Evolutionary conservation across 2,797 vertebrate genomes (phyloP).

Genomic region (Thripadectes ignobilis): DNA sequence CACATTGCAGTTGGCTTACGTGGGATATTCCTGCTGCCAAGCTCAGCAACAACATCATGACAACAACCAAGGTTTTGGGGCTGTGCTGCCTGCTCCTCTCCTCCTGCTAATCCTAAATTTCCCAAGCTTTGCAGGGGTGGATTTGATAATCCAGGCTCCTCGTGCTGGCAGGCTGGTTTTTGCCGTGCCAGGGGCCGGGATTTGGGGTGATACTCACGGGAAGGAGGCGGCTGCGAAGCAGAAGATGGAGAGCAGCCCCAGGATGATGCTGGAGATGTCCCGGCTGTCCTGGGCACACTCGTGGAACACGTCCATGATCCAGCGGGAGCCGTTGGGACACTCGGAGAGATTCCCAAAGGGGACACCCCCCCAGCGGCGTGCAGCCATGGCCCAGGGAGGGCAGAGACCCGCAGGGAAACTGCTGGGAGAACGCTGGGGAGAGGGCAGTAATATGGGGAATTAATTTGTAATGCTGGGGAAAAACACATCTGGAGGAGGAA

Average conservation of each 20-base stretch:
- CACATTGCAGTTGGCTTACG: background rate
- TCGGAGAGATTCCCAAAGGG: background rate
- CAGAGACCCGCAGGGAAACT: background rate
- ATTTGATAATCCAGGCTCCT: background rate
- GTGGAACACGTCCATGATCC: constrained; percentile 85
- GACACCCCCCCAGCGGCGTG: background rate
- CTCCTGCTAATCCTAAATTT: background rate
- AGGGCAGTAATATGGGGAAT: background rate
- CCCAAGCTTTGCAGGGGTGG: background rate
- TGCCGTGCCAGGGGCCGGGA: background rate
- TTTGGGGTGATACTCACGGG: constrained; percentile 81
- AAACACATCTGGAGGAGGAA: fast-evolving
- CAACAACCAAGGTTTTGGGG: background rate
- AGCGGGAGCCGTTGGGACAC: constrained; percentile 88
- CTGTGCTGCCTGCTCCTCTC: background rate
- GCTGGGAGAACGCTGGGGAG: fast-evolving
- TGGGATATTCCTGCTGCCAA: background rate
- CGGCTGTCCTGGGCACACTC: constrained; percentile 88
- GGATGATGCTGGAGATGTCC: constrained; percentile 86
- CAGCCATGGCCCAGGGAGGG: background rate
- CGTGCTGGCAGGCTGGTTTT: fast-evolving
- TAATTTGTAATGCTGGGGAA: fast-evolving
- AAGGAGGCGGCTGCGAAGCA: constrained; percentile 89
- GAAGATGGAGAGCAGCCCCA: constrained; percentile 89
- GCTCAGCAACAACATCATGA: background rate